Percentiles rank a stretch among this genome's conserved stretches.
Evolutionary conservation across 2,113 vertebrate species (phyloP).

Genomic region (Labeo rohita): DNA sequence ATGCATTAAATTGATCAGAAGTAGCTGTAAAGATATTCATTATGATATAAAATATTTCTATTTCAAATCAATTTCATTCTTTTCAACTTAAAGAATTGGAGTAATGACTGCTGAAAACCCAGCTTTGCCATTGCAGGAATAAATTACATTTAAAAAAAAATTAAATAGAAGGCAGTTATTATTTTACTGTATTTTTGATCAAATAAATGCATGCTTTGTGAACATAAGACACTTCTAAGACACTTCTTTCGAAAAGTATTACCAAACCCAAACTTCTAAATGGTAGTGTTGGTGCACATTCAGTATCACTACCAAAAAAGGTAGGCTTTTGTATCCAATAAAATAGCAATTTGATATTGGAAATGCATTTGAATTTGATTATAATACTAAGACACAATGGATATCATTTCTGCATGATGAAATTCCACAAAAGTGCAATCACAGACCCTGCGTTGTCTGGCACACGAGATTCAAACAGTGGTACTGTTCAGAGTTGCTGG

Average conservation of each 20-base stretch:
- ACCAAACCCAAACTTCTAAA: not conserved
- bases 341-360: conserved; percentile 32
- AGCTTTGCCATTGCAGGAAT: not conserved
- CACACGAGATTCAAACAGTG: conserved; percentile 35
- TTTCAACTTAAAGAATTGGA: not conserved
- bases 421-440: conserved; percentile 24
- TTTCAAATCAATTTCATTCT: not conserved
- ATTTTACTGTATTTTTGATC: not conserved
- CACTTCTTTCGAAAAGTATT: not conserved
- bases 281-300: not conserved
- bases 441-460: conserved; percentile 9
- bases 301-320: not conserved
- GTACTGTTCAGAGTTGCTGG: conserved; percentile 13
- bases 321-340: conserved; percentile 30
- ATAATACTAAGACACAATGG: not conserved
- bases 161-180: not conserved
- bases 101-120: not conserved
- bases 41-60: not conserved
- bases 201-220: not conserved
- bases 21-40: not conserved
- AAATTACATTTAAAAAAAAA: not conserved
- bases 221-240: not conserved
- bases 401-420: conserved; percentile 23
- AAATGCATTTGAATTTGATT: conserved; percentile 29
- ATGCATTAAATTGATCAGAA: not conserved